These are phyloP conservation scores for Euwallacea similis DNA, from an alignment of 1,140 invertebrate species.

Conservation along the genomic window DNA sequence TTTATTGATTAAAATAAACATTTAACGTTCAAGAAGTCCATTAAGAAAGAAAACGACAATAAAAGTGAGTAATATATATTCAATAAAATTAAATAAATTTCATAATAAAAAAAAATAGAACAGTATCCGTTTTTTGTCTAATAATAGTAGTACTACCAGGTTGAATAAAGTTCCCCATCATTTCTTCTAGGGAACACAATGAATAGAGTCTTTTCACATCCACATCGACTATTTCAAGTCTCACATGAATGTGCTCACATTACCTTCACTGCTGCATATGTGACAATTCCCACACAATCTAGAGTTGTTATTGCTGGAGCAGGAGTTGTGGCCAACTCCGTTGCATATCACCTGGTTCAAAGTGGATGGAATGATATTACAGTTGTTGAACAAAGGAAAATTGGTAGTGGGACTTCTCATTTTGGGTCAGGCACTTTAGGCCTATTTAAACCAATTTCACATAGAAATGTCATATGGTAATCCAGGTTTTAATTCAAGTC, in stretches of 20 bases:
- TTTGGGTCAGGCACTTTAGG: slow-evolving; percentile 69
- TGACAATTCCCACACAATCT: slow-evolving; percentile 51
- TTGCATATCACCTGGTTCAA: slow-evolving; percentile 68
- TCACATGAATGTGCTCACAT: neutral
- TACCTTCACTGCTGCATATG: neutral
- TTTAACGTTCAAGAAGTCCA: too few relatives aligned
- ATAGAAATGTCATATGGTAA: slow-evolving; percentile 60
- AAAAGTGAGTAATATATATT: too few relatives aligned
- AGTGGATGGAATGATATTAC: slow-evolving; percentile 67
- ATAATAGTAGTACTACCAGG: too few relatives aligned
- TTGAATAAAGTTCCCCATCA: too few relatives aligned
- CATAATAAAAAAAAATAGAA: too few relatives aligned
- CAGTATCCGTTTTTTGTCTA: too few relatives aligned
- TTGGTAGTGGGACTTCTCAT: slow-evolving; percentile 68
- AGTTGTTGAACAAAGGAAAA: slow-evolving; percentile 66
- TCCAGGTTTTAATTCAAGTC: slow-evolving; percentile 6
- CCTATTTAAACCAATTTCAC: slow-evolving; percentile 62
- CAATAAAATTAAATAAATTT: too few relatives aligned
- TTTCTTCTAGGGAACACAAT: neutral
- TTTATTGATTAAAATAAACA: too few relatives aligned
- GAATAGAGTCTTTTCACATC: neutral
- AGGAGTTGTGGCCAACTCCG: slow-evolving; percentile 67
- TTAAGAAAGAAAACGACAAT: too few relatives aligned
- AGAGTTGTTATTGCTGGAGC: slow-evolving; percentile 69
- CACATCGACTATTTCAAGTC: neutral